phyloP scores from a whole-genome alignment of 2,888 invertebrate species.

The Patella ulyssiponensis region DNA sequence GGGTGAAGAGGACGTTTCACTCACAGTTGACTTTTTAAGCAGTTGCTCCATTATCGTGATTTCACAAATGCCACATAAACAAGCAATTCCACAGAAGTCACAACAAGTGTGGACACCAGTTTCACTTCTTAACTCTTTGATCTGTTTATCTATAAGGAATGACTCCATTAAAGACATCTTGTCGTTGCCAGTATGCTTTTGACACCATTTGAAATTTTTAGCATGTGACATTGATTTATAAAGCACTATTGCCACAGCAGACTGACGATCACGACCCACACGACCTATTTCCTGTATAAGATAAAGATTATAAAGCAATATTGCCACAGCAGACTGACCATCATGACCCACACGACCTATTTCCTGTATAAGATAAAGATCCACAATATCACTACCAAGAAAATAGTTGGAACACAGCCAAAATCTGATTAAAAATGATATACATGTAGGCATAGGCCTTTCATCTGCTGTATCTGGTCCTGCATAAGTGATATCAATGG shows the following conservation, averaged over 20 bases:
- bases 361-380: no score
- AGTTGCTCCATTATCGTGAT: background rate
- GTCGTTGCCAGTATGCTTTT: background rate
- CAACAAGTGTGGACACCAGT: slow-evolving; percentile 21
- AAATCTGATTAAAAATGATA: no score
- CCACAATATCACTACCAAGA: no score
- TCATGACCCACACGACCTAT: slow-evolving; percentile 29
- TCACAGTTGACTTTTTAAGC: no score
- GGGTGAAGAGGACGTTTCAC: no score
- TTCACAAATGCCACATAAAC: slow-evolving; percentile 19
- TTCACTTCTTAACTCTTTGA: background rate
- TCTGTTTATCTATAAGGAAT: slow-evolving; percentile 1
- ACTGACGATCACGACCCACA: slow-evolving; percentile 23
- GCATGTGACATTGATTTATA: slow-evolving; percentile 12
- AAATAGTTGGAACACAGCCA: no score
- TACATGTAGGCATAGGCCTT: no score
- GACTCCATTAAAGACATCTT: background rate
- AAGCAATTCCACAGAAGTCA: slow-evolving; percentile 20
- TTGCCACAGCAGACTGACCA: slow-evolving; percentile 5
- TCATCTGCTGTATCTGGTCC: no score
- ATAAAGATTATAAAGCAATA: slow-evolving; percentile 22
- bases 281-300: slow-evolving; percentile 31
- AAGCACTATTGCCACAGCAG: slow-evolving; percentile 15
- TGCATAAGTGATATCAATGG: no score
- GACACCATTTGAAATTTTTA: background rate